Evolutionary conservation across 2,888 invertebrate genomes (phyloP).

Genomic region (Ornithoptera priamus): DNA sequence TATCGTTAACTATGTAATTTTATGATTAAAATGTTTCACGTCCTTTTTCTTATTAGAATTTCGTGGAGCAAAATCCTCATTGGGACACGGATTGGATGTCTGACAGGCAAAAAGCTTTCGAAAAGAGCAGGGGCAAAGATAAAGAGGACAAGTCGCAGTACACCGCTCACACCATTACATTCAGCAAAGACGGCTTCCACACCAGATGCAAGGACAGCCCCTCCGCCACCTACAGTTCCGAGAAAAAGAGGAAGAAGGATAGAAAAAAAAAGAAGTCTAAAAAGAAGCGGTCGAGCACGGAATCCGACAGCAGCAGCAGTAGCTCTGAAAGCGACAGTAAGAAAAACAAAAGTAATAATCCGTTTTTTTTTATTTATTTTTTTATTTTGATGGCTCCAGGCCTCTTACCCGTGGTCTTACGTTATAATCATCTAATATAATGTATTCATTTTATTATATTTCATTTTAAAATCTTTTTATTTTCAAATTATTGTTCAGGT

Average conservation of each 20-base stretch:
- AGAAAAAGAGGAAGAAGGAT: conserved; percentile 80
- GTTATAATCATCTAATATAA: too few species aligned
- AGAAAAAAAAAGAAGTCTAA: conserved; percentile 78
- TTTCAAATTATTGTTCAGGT: too few species aligned
- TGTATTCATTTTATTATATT: too few species aligned
- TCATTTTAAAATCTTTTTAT: too few species aligned
- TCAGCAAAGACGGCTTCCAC: conserved; percentile 73
- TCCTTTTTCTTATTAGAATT: conserved; percentile 78
- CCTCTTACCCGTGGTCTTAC: too few species aligned
- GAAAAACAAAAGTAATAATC: conserved; percentile 75
- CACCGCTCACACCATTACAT: conserved; percentile 71
- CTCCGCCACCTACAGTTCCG: conserved; percentile 34
- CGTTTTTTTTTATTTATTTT: too few species aligned
- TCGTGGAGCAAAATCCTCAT: conserved; percentile 90
- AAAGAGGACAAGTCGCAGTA: conserved; percentile 62
- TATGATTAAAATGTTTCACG: too few species aligned
- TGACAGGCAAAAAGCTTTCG: conserved; percentile 87
- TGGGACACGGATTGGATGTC: conserved; percentile 94
- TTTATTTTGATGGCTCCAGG: too few species aligned
- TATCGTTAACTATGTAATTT: too few species aligned
- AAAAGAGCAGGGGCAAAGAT: conserved; percentile 62
- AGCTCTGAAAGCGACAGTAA: conserved; percentile 68
- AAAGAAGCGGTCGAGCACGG: conserved; percentile 44
- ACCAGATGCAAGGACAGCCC: conserved; percentile 55
- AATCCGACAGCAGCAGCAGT: conserved; percentile 38